These are phyloP conservation scores for Cephalopholis sonnerati DNA, from an alignment of 2,113 vertebrate genomes.

Conservation along the genomic window DNA sequence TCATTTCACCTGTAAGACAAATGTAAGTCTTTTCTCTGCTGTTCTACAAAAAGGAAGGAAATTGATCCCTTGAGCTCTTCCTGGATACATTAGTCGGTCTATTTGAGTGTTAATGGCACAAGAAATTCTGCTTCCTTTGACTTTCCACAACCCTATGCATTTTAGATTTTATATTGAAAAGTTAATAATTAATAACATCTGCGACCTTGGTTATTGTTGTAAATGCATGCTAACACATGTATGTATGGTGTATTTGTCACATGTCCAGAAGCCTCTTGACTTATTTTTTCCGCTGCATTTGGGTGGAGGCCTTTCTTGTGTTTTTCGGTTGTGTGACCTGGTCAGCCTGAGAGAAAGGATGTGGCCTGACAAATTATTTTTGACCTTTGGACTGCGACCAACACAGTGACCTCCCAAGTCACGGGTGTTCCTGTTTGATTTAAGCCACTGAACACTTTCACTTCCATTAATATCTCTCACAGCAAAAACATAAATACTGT, in stretches of 20 bases:
- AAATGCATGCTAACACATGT: neutral
- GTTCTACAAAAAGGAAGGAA: neutral
- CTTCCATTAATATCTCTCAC: constrained; percentile 18
- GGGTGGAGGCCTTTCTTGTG: neutral
- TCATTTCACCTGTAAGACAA: neutral
- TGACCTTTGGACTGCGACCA: neutral
- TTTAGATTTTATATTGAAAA: neutral
- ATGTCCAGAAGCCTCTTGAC: neutral
- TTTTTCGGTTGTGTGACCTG: neutral
- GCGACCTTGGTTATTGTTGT: neutral
- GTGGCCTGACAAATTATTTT: neutral
- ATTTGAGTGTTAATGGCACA: neutral
- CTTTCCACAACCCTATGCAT: neutral
- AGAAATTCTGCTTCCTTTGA: neutral
- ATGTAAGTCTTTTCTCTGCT: neutral
- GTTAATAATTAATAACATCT: neutral
- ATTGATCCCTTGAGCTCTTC: neutral
- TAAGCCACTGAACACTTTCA: constrained; percentile 36
- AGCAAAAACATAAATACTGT: neutral
- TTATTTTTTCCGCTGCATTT: constrained; percentile 1
- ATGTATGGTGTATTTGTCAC: neutral
- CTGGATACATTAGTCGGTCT: neutral
- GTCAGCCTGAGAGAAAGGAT: neutral
- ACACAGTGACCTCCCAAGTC: rapidly evolving
- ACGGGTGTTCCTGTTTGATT: constrained; percentile 3